Evolutionary conservation across 2,888 invertebrate species (phyloP), one percentile per base, ranked within the genome.

Genomic region (Heteromyza rotundicornis): DNA sequence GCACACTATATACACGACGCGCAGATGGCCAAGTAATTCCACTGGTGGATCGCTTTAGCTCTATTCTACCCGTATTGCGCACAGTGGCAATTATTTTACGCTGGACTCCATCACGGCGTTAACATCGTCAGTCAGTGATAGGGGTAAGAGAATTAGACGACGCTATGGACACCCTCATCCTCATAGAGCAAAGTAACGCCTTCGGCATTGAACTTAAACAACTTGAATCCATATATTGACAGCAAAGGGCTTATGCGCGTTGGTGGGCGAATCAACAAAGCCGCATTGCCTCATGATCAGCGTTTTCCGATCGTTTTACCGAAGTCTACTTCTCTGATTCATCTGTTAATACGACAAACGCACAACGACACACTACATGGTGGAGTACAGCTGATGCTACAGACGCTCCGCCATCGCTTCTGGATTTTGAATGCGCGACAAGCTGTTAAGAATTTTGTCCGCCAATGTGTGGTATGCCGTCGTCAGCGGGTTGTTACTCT

Each of bases 381-480:
- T n/a, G 57, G 47, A 27, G 40, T 51, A 10, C 36, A 59, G 23
- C 52, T 63, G 1, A 56, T 63, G 59, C 20, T 63, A 22, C 62
- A 59, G 20, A 59, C 40, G 5, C 40, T 59, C 2, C 59, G 52
- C 22, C 24, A 56, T 32, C 50, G 35, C 50, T 56, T 47, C 27
- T 60, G 57, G 63, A 63, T 63, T n/a, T 10, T 60, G 16, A 40
- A 59, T 3, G 54, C 20, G 3, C 22, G 54, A 12, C 57, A 57
- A 40, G 16, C 57, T 16, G 49, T 62, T 1, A 20, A 17, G 1
- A 50, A 10, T 3, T 51, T n/a, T 12, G n/a, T 60, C 16, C 52
- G 23, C 19, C n/a, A 32, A 2, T 60, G 36, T 40, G 20, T 40
- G 8, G n/a, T n/a, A 14, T 40, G 40, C 16, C 16, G 56, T 10